These are phyloP conservation scores for Trichosurus vulpecula DNA, from an alignment of 2,797 vertebrate genomes.

Conservation along the genomic window DNA sequence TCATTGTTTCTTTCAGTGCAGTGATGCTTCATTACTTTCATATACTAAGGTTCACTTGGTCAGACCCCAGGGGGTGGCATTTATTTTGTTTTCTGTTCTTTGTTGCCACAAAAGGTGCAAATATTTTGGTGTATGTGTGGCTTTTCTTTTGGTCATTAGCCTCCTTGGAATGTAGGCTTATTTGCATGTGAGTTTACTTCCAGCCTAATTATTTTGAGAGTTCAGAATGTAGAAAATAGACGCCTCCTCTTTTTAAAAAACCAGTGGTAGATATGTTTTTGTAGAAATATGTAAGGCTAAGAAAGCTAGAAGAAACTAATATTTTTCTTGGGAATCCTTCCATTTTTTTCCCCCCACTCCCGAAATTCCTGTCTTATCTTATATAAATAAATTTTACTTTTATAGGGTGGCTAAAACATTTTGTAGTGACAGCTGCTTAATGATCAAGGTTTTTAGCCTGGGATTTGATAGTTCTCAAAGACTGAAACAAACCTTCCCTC, in stretches of 20 bases:
- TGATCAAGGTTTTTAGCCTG: slow-evolving; percentile 73
- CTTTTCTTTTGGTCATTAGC: slow-evolving; percentile 39
- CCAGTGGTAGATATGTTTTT: slow-evolving; percentile 19
- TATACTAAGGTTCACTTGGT: neutral
- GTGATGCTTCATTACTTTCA: neutral
- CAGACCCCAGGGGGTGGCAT: neutral
- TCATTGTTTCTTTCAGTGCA: neutral
- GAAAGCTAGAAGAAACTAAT: slow-evolving; percentile 50
- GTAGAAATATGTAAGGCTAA: slow-evolving; percentile 13
- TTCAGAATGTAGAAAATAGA: slow-evolving; percentile 36
- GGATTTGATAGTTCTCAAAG: slow-evolving; percentile 65
- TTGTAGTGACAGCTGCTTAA: slow-evolving; percentile 66
- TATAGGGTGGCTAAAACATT: slow-evolving; percentile 73
- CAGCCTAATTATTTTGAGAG: slow-evolving; percentile 46
- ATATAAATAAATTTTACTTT: slow-evolving; percentile 75
- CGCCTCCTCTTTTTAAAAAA: neutral
- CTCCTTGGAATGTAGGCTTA: slow-evolving; percentile 45
- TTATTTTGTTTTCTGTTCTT: neutral
- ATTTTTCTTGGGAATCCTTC: slow-evolving; percentile 62
- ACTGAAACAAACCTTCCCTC: slow-evolving; percentile 47
- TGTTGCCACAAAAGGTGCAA: neutral
- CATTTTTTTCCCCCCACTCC: slow-evolving; percentile 33
- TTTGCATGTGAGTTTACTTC: slow-evolving; percentile 58
- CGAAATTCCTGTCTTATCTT: slow-evolving; percentile 78
- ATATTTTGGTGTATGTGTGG: neutral